phyloP scores from a whole-genome alignment of 2,888 invertebrate genomes.

The Mactromeris polynyma region DNA sequence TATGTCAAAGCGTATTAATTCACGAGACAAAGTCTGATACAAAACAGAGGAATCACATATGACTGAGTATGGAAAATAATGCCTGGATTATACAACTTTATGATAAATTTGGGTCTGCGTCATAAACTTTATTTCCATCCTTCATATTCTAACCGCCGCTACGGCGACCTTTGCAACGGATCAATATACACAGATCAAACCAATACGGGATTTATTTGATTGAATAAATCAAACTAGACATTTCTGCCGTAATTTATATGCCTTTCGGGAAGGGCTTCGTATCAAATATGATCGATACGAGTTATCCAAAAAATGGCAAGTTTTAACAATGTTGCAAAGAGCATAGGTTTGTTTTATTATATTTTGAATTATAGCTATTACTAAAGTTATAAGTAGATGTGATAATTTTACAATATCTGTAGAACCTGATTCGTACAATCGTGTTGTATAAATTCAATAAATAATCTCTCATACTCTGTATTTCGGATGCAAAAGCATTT shows the following conservation, averaged over 20 bases:
- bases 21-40: neutral
- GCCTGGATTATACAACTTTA: neutral
- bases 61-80: neutral
- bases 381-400: too few species aligned
- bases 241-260: neutral
- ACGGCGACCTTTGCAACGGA: neutral
- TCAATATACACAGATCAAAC: neutral
- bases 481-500: too few species aligned
- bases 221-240: neutral
- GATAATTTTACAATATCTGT: too few species aligned
- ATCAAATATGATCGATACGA: neutral
- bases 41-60: neutral
- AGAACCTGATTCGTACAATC: too few species aligned
- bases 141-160: neutral
- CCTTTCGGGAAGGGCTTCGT: neutral
- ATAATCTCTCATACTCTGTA: too few species aligned
- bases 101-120: constrained; percentile 1
- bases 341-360: neutral
- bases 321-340: neutral
- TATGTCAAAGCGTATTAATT: neutral
- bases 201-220: neutral
- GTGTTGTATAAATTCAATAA: too few species aligned
- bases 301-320: neutral
- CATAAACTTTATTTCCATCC: neutral
- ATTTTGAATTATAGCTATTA: neutral